phyloP scores from a whole-genome alignment of 2,797 vertebrate species.

The Hephaestus fuliginosus region DNA sequence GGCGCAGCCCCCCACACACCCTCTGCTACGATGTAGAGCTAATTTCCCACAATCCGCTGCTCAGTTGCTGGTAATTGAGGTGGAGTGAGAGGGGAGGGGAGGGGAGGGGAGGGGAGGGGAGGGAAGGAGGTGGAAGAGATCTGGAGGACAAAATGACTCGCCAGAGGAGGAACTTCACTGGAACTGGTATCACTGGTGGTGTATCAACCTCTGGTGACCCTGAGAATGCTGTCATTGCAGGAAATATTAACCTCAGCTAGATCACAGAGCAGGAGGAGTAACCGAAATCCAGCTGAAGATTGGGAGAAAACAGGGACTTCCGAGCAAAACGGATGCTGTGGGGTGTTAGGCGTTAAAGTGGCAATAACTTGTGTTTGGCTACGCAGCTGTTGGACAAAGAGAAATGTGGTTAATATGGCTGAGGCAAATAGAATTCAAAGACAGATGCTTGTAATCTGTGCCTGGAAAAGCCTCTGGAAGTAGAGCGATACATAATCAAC shows the following conservation, averaged over 20 bases:
- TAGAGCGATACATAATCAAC: slow-evolving; percentile 56
- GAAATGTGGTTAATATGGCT: slow-evolving; percentile 75
- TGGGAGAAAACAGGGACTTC: slow-evolving; percentile 41
- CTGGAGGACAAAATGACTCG: slow-evolving; percentile 66
- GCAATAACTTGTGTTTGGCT: slow-evolving; percentile 64
- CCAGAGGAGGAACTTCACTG: slow-evolving; percentile 49
- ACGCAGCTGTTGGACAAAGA: slow-evolving; percentile 57
- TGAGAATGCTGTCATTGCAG: slow-evolving; percentile 41
- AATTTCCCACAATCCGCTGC: slow-evolving; percentile 74
- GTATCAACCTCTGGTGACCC: slow-evolving; percentile 71
- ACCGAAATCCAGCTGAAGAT: slow-evolving; percentile 48
- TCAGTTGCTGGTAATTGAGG: slow-evolving; percentile 72
- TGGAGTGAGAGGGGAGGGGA: slow-evolving; percentile 39
- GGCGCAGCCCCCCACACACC: slow-evolving; percentile 3
- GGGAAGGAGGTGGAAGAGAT: slow-evolving; percentile 33
- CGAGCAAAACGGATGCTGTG: background rate
- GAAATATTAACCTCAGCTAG: slow-evolving; percentile 49
- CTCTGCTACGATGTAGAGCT: slow-evolving; percentile 53
- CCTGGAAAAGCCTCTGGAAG: slow-evolving; percentile 63
- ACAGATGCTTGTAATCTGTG: slow-evolving; percentile 78
- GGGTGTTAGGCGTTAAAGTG: slow-evolving; percentile 57
- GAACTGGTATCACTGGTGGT: slow-evolving; percentile 46
- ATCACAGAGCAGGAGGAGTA: slow-evolving; percentile 57
- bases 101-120: slow-evolving; percentile 27
- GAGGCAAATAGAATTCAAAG: slow-evolving; percentile 77